Conservation (phyloP, 2,113 vertebrate genomes). For the Myiozetetes cayanensis region DNA sequence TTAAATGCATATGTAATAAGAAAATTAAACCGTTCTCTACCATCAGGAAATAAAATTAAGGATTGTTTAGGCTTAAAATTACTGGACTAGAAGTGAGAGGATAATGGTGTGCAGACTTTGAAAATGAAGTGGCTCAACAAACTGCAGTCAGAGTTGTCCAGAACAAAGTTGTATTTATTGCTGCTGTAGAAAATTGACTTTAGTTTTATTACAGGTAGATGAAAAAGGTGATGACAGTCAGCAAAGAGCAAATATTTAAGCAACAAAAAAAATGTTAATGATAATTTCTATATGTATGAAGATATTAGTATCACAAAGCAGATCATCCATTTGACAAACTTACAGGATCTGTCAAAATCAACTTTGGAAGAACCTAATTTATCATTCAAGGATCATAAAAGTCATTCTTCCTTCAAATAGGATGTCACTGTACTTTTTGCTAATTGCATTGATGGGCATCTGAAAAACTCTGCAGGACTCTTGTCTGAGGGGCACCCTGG, state of each 20-base stretch:
- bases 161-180: background rate
- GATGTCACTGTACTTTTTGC: background rate
- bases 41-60: background rate
- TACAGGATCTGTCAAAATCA: background rate
- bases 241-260: background rate
- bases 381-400: background rate
- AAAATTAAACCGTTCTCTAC: background rate
- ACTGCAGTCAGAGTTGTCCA: background rate
- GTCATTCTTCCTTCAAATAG: background rate
- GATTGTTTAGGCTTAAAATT: background rate
- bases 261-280: background rate
- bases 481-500: background rate
- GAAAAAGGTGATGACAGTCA: background rate
- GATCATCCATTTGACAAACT: background rate
- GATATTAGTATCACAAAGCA: background rate
- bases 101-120: background rate
- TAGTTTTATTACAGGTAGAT: background rate
- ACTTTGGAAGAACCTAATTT: background rate
- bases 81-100: background rate
- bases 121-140: background rate
- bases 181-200: background rate
- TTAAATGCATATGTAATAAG: background rate
- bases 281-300: background rate
- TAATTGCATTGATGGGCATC: background rate
- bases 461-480: conserved; percentile 1